Evolutionary conservation across 2,797 vertebrate genomes (phyloP), one percentile per base, ranked within the genome.

Genomic region (Lophius americanus): DNA sequence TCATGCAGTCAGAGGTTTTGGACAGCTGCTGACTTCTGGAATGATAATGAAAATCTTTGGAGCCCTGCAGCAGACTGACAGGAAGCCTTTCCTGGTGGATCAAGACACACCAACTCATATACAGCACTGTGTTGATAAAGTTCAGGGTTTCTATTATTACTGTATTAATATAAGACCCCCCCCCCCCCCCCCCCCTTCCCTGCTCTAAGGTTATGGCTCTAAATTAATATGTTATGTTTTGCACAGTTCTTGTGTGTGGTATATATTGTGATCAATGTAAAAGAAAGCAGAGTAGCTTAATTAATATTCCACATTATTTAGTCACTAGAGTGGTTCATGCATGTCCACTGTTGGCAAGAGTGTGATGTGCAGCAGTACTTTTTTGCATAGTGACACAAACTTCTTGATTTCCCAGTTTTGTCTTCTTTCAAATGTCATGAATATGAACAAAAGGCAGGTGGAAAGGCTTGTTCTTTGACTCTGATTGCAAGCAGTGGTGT

Each of bases 21-120:
- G 70, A 83, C 76, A 57, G 63, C 76, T 50, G 53, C 49, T 76
- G 88, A 75, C 84, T 86, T 78, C 56, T 60, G 69, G 65, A 70
- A 49, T 71, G 73, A 86, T 68, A 60, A 70, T 59, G 9, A 52
- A 66, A 77, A 57, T 68, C 41, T 66, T n/a, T 54, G 43, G 57
- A 73, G 50, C 49, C 13, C 14, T 23, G 54, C 1, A 4, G 14
- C 42, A 32, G 6, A 32, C 7, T 36, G 39, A 62, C 8, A 54
- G 47, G 44, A 67, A 32, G 13, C 12, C 4, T 48, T 56, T 75
- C 51, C 52, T 49, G 56, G n/a, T 49, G 35, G 51, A 55, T 36
- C 9, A 44, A 37, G 12, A 59, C 14, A 47, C 54, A 13, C 4
- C 6, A 49, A 23, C 57, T 51, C 6, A 38, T 51, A 51, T 11